These are phyloP conservation scores for Drosophila fungiperda DNA, from an alignment of 2,888 invertebrate genomes.

Conservation along the genomic window DNA sequence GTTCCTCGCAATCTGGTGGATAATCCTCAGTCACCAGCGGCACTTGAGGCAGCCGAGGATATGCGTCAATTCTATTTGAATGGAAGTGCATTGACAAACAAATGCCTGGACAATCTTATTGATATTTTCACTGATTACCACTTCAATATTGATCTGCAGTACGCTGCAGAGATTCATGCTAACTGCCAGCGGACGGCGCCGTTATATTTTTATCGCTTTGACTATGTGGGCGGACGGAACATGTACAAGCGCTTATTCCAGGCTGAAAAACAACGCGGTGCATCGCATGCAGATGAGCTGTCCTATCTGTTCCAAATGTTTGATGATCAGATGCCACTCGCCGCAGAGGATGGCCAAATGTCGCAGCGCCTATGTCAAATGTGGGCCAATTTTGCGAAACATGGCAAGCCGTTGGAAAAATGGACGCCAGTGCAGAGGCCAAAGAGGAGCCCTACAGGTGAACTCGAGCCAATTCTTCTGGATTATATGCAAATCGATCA, in stretches of 20 bases:
- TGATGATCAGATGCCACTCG: conserved; percentile 47
- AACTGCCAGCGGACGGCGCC: conserved; percentile 81
- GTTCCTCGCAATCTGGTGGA: conserved; percentile 81
- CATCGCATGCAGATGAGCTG: conserved; percentile 88
- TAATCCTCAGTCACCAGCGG: conserved; percentile 51
- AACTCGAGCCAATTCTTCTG: conserved; percentile 55
- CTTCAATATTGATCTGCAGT: conserved; percentile 77
- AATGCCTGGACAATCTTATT: conserved; percentile 85
- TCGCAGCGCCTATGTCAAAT: conserved; percentile 86
- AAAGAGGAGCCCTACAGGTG: neutral
- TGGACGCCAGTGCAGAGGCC: conserved; percentile 76
- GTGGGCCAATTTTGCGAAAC: conserved; percentile 89
- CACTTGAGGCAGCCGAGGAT: conserved; percentile 60
- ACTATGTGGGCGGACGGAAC: conserved; percentile 87
- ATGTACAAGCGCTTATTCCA: conserved; percentile 85
- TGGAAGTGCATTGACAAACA: conserved; percentile 81
- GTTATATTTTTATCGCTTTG: conserved; percentile 87
- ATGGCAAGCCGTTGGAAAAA: conserved; percentile 85
- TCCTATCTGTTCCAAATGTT: conserved; percentile 86
- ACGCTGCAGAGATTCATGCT: conserved; percentile 75
- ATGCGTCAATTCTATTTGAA: conserved; percentile 85
- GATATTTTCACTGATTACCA: conserved; percentile 86
- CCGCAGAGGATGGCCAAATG: conserved; percentile 75
- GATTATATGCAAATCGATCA: conserved; percentile 81
- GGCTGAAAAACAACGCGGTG: conserved; percentile 85